Percentiles rank a stretch among this genome's conserved stretches.
Conservation (phyloP, 2,888 invertebrate genomes). For the Lasioglossum leucozonium region DNA sequence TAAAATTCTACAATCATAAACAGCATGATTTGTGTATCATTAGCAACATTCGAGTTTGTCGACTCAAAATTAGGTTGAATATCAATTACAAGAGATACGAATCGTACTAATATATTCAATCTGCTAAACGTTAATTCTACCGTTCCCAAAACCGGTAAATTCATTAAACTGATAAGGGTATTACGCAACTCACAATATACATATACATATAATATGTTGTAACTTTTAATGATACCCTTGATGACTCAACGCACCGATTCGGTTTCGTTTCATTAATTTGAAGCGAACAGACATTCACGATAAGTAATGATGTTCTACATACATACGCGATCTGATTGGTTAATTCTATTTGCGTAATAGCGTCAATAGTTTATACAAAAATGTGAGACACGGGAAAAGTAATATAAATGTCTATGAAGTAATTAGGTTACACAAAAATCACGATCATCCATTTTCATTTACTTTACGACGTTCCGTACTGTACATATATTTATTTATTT, state of each 20-base stretch:
- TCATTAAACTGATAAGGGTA: neutral
- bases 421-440: neutral
- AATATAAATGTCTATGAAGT: neutral
- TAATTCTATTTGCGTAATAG: neutral
- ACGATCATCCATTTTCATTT: neutral
- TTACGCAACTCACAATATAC: neutral
- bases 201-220: neutral
- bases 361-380: neutral
- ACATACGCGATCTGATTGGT: neutral
- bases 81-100: neutral
- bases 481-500: neutral
- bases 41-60: neutral
- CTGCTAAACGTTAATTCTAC: neutral
- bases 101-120: neutral
- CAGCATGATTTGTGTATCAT: neutral
- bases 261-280: constrained; percentile 2
- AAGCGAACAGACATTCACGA: constrained; percentile 3
- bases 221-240: constrained; percentile 10
- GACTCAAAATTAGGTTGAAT: neutral
- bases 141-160: neutral
- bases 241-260: constrained; percentile 8
- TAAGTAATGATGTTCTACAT: neutral
- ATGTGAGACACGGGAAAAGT: neutral
- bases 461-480: neutral
- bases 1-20: neutral